Conservation (phyloP, 92 coral and sea anemone genomes). For the Porites cylindrica region DNA sequence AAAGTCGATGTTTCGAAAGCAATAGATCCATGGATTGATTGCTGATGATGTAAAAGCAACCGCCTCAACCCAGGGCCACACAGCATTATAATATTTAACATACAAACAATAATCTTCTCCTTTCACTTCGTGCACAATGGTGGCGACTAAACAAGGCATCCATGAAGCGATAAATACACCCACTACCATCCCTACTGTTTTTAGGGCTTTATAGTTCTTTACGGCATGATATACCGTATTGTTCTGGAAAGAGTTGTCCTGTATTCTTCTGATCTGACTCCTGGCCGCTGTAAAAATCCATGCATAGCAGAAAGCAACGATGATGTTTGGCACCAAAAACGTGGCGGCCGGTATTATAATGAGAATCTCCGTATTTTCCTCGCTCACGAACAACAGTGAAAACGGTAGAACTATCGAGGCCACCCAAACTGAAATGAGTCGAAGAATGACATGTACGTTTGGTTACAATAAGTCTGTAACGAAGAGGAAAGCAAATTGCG, state of each 20-base stretch:
- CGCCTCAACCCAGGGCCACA: slow-evolving; percentile 34
- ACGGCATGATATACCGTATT: too few relatives aligned
- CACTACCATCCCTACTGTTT: slow-evolving; percentile 15
- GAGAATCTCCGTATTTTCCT: not conserved
- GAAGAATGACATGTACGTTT: not conserved
- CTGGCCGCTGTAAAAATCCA: slow-evolving; percentile 4
- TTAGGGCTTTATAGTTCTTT: slow-evolving; percentile 12
- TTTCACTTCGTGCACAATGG: not conserved
- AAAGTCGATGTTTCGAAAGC: slow-evolving; percentile 19
- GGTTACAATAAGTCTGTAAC: slow-evolving; percentile 10
- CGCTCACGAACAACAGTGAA: not conserved
- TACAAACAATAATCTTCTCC: not conserved
- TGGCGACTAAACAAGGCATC: slow-evolving; percentile 26
- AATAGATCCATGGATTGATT: not conserved
- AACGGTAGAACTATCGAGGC: slow-evolving; percentile 4
- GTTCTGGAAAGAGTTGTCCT: not conserved
- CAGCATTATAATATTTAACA: not conserved
- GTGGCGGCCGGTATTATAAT: not conserved
- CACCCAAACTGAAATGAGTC: not conserved
- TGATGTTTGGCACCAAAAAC: not conserved
- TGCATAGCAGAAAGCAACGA: slow-evolving; percentile 3
- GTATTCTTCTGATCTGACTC: not conserved
- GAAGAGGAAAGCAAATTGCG: slow-evolving; percentile 21
- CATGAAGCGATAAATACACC: slow-evolving; percentile 12
- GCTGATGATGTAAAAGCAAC: slow-evolving; percentile 27